Base-by-base conservation (phyloP, 2,113 vertebrate species). In the Cinclus mexicanus region DNA sequence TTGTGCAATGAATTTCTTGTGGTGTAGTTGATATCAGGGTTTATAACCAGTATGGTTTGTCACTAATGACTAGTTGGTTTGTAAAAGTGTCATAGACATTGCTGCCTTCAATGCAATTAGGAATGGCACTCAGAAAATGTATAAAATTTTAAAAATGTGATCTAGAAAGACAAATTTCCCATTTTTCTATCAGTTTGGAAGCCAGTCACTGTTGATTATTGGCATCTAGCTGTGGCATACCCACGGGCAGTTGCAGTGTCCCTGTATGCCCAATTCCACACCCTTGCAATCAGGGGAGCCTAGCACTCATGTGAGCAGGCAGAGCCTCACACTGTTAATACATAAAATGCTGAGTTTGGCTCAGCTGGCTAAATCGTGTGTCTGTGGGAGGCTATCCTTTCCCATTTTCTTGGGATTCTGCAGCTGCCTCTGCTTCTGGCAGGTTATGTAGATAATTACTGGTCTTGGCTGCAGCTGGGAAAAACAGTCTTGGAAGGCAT, bases 181-280 rank as follows among this genome's bases (percentile, higher is more conserved):
- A 16, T 0, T 84, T 95, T 95, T 71, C 22, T 90, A 17, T 69
- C 29, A 15, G 26, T 65, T 67, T 33, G 69, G 39, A 41, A 52
- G 29, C 31, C 26, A 18, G 17, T 42, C 50, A 8, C 64, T 67
- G 63, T 61, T 29, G 61, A 42, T 63, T 20, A 47, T n/a, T n/a
- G n/a, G 21, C 65, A 28, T 65, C n/a, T 52, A 16, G n/a, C 47
- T 76, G 10, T 63, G 29, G n/a, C 33, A 41, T 49, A 28, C 41
- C 37, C 71, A 14, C 1, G 1, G 56, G 13, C 26, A 55, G 20
- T 11, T 4, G 37, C 2, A 0, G 28, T 35, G 23, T 57, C 18
- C 14, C 0, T 0, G 0, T 26, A 4, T 10, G 2, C 37, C 67
- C 5, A 4, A 0, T 74, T 52, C 41, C 2, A 0, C 41, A 14